A percentile compares a stretch with the other conserved stretches of the same genome.
Conservation (phyloP, 2,113 vertebrate species). For the Struthidea cinerea region DNA sequence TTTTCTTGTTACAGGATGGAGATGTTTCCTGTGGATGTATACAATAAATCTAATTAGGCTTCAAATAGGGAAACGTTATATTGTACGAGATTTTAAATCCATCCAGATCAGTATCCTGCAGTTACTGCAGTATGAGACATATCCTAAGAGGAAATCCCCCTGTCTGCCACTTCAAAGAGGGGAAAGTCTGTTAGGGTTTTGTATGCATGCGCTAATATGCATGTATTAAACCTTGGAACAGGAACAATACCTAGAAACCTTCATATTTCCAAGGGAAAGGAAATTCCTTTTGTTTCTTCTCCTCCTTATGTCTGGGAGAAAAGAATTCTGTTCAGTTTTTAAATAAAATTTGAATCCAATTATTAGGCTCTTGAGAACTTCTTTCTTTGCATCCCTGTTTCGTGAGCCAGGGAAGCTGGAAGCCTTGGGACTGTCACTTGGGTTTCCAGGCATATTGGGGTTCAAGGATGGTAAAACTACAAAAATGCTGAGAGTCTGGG, state of each 20-base stretch:
- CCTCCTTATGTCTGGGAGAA: neutral
- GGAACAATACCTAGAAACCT: neutral
- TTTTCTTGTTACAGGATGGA: conserved; percentile 39
- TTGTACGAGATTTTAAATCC: conserved; percentile 20
- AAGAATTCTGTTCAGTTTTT: neutral
- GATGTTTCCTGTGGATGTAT: conserved; percentile 50
- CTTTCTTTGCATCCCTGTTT: neutral
- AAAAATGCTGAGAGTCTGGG: neutral
- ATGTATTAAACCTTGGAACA: neutral
- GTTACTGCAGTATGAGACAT: neutral
- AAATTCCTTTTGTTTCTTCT: conserved; percentile 12
- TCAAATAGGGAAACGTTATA: neutral
- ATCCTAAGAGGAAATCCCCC: conserved; percentile 49
- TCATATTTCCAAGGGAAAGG: conserved; percentile 20
- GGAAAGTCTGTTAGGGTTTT: neutral
- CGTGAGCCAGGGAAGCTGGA: neutral
- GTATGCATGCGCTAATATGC: neutral
- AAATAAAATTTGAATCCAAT: neutral
- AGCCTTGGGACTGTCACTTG: neutral
- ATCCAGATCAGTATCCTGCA: conserved; percentile 25
- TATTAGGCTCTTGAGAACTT: neutral
- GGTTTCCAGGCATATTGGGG: neutral
- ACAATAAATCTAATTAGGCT: conserved; percentile 22
- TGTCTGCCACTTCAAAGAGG: conserved; percentile 28
- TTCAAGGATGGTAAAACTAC: neutral